These are phyloP conservation scores for Oryzias woworae DNA, from an alignment of 2,113 vertebrate species.

Conservation along the genomic window DNA sequence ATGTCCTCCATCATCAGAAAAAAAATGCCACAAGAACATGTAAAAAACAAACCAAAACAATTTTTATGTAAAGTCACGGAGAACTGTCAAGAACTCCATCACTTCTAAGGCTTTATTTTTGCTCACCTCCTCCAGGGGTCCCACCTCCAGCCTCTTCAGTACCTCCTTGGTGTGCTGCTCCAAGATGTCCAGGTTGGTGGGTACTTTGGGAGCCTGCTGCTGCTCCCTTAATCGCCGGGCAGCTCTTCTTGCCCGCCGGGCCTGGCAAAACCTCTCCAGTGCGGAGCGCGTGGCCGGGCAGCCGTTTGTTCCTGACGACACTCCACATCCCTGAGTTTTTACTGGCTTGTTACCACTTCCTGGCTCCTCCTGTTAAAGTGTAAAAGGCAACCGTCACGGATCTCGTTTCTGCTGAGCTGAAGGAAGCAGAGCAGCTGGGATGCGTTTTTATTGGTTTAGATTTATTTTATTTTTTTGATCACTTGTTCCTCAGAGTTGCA, in stretches of 20 bases:
- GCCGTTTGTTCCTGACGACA: slow-evolving; percentile 23
- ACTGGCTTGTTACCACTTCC: slow-evolving; percentile 81
- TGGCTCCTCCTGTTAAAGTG: slow-evolving; percentile 83
- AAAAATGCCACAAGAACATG: too few species aligned
- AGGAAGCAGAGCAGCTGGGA: too few species aligned
- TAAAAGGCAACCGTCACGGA: slow-evolving; percentile 1
- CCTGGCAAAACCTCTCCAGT: slow-evolving; percentile 84
- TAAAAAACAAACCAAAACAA: too few species aligned
- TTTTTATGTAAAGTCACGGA: too few species aligned
- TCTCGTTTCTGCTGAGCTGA: neutral
- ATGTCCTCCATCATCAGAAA: too few species aligned
- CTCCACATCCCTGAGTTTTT: slow-evolving; percentile 88
- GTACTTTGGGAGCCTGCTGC: slow-evolving; percentile 77
- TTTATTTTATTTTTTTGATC: too few species aligned
- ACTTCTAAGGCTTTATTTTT: too few species aligned
- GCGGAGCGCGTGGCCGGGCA: slow-evolving; percentile 85
- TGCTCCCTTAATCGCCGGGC: slow-evolving; percentile 90
- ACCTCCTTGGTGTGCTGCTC: slow-evolving; percentile 95
- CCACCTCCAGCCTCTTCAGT: slow-evolving; percentile 91
- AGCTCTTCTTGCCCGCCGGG: slow-evolving; percentile 74
- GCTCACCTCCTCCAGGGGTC: slow-evolving; percentile 86
- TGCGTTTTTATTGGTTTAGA: too few species aligned
- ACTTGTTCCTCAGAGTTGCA: too few species aligned
- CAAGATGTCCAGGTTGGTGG: slow-evolving; percentile 92
- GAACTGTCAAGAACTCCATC: too few species aligned